Evolutionary conservation across 53 echinoderm and acorn worm species (phyloP).

Genomic region (Apostichopus leukothele): DNA sequence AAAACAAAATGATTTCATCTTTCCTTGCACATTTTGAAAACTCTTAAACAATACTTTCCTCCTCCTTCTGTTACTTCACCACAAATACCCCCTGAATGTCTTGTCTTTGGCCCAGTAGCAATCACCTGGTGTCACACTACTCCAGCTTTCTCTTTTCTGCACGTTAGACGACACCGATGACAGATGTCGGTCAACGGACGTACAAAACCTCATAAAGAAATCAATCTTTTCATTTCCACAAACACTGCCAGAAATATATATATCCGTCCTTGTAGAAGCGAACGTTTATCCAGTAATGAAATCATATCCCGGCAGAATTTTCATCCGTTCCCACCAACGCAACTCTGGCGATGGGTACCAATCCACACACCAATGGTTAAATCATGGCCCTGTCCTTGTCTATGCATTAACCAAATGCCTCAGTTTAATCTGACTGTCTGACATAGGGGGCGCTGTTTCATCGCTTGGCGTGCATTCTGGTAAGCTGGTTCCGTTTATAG

Average conservation of each 20-base stretch:
- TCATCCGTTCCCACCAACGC: no score
- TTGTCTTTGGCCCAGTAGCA: not conserved
- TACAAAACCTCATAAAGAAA: not conserved
- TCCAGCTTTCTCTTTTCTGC: not conserved
- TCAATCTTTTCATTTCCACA: not conserved
- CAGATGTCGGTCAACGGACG: not conserved
- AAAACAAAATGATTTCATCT: conserved; percentile 1
- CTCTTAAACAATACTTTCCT: not conserved
- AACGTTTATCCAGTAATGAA: no score
- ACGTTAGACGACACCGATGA: not conserved
- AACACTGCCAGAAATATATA: not conserved
- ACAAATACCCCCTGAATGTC: not conserved
- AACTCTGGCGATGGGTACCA: no score
- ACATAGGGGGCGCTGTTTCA: not conserved
- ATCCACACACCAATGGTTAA: no score
- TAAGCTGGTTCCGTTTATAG: not conserved
- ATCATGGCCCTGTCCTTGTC: no score
- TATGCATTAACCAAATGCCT: not conserved
- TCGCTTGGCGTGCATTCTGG: not conserved
- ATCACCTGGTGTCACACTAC: not conserved
- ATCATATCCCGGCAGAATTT: no score
- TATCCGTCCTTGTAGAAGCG: not conserved
- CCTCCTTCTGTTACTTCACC: not conserved
- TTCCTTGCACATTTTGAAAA: conserved; percentile 11
- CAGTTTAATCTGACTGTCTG: not conserved